Conservation (phyloP, 2,797 vertebrate species). For the Enteromius afrohamiltoni region DNA sequence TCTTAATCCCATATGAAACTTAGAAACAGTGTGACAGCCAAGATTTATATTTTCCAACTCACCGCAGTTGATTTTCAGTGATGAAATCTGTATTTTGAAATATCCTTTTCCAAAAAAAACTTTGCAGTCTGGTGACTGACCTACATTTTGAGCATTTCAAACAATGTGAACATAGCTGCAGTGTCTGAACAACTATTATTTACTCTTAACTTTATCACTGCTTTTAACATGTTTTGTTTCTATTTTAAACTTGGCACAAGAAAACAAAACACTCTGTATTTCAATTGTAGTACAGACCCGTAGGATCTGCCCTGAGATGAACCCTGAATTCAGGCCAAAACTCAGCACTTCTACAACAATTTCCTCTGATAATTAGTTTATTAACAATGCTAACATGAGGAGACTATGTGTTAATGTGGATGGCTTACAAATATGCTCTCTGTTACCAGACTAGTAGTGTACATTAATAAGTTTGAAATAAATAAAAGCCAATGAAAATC, state of each 20-base stretch:
- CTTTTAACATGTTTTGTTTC: neutral
- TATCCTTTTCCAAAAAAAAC: neutral
- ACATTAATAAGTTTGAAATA: neutral
- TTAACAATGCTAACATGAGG: neutral
- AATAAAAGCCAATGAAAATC: neutral
- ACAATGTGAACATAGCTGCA: neutral
- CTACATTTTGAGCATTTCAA: constrained; percentile 18
- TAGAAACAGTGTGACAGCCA: constrained; percentile 8
- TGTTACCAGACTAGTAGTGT: neutral
- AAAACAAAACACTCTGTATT: neutral
- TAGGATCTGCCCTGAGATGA: constrained; percentile 15
- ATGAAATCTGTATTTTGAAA: constrained; percentile 1
- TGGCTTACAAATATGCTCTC: constrained; percentile 18
- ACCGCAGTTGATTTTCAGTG: constrained; percentile 4
- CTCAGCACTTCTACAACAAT: neutral
- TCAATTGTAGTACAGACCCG: neutral
- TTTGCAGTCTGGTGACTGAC: neutral
- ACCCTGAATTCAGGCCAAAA: constrained; percentile 10
- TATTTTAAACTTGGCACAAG: constrained; percentile 3
- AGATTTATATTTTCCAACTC: constrained; percentile 14
- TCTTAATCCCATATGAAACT: constrained; percentile 8
- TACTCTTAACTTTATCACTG: neutral
- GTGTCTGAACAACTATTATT: neutral
- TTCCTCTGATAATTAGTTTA: constrained; percentile 25
- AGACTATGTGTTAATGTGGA: neutral